Evolutionary conservation across 2,113 vertebrate species (phyloP), one percentile per base, ranked within the genome.

Genomic region (Tragulus kanchil): DNA sequence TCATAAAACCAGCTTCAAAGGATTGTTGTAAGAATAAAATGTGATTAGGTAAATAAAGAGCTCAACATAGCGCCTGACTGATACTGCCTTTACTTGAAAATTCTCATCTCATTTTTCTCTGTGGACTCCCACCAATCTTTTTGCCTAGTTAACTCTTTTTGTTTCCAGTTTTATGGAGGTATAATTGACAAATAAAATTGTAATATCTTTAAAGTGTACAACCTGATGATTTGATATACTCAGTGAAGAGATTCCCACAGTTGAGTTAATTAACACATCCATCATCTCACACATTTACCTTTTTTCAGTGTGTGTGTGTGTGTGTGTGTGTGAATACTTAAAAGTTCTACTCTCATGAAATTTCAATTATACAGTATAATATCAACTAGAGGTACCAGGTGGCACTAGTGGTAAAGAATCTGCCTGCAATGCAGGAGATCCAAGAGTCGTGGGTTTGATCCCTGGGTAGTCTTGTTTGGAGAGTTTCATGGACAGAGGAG

Each of bases 241-340:
- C 56, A 19, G 65, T 45, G 78, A 64, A 61, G 25, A 89, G 19
- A 69, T 36, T 75, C n/a, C 48, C 78, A 84, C 48, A n/a, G 93
- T 89, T 1, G 23, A 64, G 65, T 75, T 94, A 89, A 89, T 94
- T 64, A 83, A 61, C 85, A 94, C 86, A 89, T 89, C 56, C 78
- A 75, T 83, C 65, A 83, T 45, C 65, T 84, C 48, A 82, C 25
- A 45, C 52, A 83, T 89, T 83, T 54, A 69, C 31, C 8, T 64
- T 90, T 61, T 59, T 15, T 36, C 42, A 26, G 61, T 36, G 67
- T 65, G 56, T 75, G 56, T 71, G 62, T 28, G 75, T 58, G 19
- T 75, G 54, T 48, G 59, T 19, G 58, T 45, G 42, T 62, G 56
- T 86, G 25, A 79, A 86, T 42, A 85, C 13, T 48, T 65, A 67